Evolutionary conservation across 2,113 vertebrate species (phyloP).

Genomic region (Larimichthys polyactis): DNA sequence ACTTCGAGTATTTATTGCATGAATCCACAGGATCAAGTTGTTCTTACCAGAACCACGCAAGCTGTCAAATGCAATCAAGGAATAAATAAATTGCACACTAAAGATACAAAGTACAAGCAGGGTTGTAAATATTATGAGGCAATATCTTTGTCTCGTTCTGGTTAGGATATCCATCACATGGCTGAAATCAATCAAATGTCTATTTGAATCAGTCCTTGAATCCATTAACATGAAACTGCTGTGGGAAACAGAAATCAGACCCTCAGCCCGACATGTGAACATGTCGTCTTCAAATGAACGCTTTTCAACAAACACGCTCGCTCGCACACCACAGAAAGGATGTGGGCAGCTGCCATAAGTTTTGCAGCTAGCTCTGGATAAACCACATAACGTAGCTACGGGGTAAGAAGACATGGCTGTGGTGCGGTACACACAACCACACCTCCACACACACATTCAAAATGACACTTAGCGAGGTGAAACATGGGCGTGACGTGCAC

Average conservation of each 20-base stretch:
- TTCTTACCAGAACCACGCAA: not conserved
- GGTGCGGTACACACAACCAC: slow-evolving; percentile 4
- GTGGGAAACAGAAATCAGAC: slow-evolving; percentile 15
- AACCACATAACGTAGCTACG: slow-evolving; percentile 19
- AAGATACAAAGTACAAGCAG: not conserved
- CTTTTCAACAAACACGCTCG: slow-evolving; percentile 12
- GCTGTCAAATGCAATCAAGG: not conserved
- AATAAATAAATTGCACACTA: not conserved
- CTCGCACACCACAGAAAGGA: slow-evolving; percentile 33
- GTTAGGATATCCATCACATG: not conserved
- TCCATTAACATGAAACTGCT: not conserved
- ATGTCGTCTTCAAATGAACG: slow-evolving; percentile 3
- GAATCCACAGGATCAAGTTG: not conserved
- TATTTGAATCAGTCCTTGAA: not conserved
- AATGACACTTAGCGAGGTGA: not conserved
- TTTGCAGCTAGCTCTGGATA: slow-evolving; percentile 17
- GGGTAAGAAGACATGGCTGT: slow-evolving; percentile 10
- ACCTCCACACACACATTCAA: slow-evolving; percentile 12
- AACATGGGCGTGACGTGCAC: slow-evolving; percentile 2
- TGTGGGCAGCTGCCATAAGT: slow-evolving; percentile 31
- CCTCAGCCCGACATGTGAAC: slow-evolving; percentile 13
- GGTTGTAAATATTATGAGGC: not conserved
- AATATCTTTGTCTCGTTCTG: not conserved
- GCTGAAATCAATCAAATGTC: slow-evolving; percentile 7
- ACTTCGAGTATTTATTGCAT: not conserved